These are phyloP conservation scores for Leptonema lineaticorne DNA, from an alignment of 1,140 invertebrate species.

Conservation along the genomic window DNA sequence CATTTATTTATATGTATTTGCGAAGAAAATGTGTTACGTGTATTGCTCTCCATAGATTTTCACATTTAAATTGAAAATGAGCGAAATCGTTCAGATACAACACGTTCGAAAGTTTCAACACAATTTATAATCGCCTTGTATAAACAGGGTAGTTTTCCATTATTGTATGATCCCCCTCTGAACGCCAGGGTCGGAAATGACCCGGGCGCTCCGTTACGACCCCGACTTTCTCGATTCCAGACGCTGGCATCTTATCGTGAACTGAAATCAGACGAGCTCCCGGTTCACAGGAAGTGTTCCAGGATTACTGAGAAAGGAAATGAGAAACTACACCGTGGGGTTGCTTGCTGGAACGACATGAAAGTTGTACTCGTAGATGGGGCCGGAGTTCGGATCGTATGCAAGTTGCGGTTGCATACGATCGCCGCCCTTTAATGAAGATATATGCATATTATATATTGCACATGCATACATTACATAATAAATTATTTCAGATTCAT, in stretches of 20 bases:
- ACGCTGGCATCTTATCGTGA: constrained; percentile 27
- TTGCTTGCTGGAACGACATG: background rate
- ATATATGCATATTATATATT: background rate
- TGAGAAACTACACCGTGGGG: constrained; percentile 39
- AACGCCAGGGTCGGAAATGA: constrained; percentile 15
- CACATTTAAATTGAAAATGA: no score
- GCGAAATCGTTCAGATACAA: no score
- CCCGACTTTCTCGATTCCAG: constrained; percentile 3
- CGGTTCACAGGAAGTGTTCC: constrained; percentile 33
- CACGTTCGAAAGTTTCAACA: no score
- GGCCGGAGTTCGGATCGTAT: background rate
- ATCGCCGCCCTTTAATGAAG: constrained; percentile 4
- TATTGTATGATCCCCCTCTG: no score
- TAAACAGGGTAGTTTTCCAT: background rate
- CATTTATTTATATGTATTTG: no score
- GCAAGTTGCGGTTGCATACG: constrained; percentile 1
- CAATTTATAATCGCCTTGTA: no score
- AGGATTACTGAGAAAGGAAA: constrained; percentile 34
- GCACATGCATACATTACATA: no score
- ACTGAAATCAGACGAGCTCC: constrained; percentile 28
- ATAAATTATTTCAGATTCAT: no score
- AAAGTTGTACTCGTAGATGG: background rate
- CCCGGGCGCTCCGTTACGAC: background rate
- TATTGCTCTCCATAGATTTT: no score
- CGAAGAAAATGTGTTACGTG: no score